A percentile compares a stretch with the other conserved stretches of the same genome.
Conservation (phyloP, 1,140 invertebrate species). For the Capitella teleta region DNA sequence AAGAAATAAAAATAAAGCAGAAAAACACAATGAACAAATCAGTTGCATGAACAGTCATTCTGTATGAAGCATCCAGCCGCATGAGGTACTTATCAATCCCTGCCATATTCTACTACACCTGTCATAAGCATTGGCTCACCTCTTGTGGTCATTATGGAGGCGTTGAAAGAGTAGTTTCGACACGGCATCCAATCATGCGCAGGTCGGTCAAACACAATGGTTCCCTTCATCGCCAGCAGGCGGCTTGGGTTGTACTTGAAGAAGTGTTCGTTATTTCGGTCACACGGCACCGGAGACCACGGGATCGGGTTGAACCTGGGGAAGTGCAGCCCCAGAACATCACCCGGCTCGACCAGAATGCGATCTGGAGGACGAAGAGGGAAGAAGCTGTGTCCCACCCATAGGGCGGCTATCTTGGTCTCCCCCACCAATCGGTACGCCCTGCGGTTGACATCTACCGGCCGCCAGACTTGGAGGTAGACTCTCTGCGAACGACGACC, state of each 20-base stretch:
- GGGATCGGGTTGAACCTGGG: too few species aligned
- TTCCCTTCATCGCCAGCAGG: not conserved
- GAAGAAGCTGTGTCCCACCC: slow-evolving; percentile 6
- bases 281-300: too few species aligned
- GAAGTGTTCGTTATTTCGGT: not conserved
- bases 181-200: not conserved
- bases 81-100: too few species aligned
- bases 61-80: too few species aligned
- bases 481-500: slow-evolving; percentile 2
- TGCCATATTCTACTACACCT: too few species aligned
- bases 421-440: slow-evolving; percentile 1
- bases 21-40: too few species aligned
- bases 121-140: too few species aligned
- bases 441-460: not conserved
- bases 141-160: slow-evolving; percentile 1
- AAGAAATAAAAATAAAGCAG: too few species aligned
- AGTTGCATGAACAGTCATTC: too few species aligned
- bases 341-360: not conserved
- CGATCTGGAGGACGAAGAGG: not conserved
- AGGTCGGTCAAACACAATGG: not conserved
- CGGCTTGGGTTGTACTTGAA: not conserved
- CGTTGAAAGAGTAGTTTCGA: slow-evolving; percentile 6
- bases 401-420: slow-evolving; percentile 2
- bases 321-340: too few species aligned
- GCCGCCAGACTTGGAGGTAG: slow-evolving; percentile 2